Evolutionary conservation across 2,888 invertebrate genomes (phyloP).

Genomic region (Dinocampus coccinellae): DNA sequence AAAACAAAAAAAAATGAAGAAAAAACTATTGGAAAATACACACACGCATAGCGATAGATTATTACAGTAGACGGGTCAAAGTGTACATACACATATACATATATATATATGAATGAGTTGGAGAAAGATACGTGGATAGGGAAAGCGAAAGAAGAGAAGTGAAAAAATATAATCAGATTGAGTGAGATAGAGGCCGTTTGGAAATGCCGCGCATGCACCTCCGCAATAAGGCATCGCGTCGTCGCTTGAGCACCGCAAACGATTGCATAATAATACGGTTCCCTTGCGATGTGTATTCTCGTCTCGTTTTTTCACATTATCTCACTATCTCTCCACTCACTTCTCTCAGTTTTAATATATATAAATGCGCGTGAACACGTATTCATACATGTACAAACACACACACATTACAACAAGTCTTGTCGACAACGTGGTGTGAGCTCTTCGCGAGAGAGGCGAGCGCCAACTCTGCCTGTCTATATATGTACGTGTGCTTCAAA

Average conservation of each 20-base stretch:
- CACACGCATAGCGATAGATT: conserved; percentile 11
- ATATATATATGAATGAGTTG: not conserved
- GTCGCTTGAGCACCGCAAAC: conserved; percentile 33
- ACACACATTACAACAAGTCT: not conserved
- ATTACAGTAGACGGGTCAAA: not conserved
- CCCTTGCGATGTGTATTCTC: conserved; percentile 19
- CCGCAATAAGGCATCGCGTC: conserved; percentile 36
- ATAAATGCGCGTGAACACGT: too few species aligned
- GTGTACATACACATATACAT: not conserved
- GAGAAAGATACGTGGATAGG: too few species aligned
- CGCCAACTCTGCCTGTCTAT: not conserved
- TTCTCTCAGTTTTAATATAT: not conserved
- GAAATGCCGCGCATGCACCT: conserved; percentile 52
- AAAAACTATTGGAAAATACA: conserved; percentile 48
- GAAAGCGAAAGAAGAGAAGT: too few species aligned
- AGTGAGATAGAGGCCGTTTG: conserved; percentile 34
- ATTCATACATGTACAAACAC: too few species aligned
- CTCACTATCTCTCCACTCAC: conserved; percentile 7
- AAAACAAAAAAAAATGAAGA: conserved; percentile 12
- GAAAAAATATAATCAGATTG: not conserved
- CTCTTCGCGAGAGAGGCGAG: conserved; percentile 6
- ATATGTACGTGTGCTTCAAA: not conserved
- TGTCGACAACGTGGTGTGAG: conserved; percentile 2
- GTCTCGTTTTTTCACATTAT: conserved; percentile 8
- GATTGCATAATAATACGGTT: conserved; percentile 36